Conservation (phyloP, 1,140 invertebrate species). For the Galleria mellonella region DNA sequence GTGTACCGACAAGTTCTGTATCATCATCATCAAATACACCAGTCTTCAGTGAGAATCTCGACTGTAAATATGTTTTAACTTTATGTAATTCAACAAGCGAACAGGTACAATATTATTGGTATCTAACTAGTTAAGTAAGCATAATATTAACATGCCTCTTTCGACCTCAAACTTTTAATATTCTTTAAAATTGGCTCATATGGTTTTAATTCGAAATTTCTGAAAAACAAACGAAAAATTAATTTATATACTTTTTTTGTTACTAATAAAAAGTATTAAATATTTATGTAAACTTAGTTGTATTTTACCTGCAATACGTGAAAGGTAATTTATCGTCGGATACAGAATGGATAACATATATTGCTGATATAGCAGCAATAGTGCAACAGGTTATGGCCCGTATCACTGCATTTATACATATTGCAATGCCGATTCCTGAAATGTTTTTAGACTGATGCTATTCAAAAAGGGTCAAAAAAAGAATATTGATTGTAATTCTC, state of each 20-base stretch:
- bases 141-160: background rate
- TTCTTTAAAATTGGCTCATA: constrained; percentile 43
- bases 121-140: background rate
- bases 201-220: constrained; percentile 42
- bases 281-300: background rate
- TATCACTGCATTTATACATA: constrained; percentile 53
- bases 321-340: constrained; percentile 40
- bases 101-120: no score
- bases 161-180: constrained; percentile 1
- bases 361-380: constrained; percentile 38
- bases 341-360: constrained; percentile 36
- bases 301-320: constrained; percentile 40
- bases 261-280: background rate
- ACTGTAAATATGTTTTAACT: no score
- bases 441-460: no score
- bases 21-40: constrained; percentile 17
- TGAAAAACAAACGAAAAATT: constrained; percentile 13
- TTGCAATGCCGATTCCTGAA: constrained; percentile 53
- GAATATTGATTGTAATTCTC: no score
- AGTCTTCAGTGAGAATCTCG: constrained; percentile 15
- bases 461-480: no score
- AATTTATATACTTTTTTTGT: background rate
- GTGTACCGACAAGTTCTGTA: background rate
- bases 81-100: no score
- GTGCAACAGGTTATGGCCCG: constrained; percentile 42